Evolutionary conservation across 2,797 vertebrate species (phyloP), one percentile per base, ranked within the genome.

Genomic region (Naso thynnoides): DNA sequence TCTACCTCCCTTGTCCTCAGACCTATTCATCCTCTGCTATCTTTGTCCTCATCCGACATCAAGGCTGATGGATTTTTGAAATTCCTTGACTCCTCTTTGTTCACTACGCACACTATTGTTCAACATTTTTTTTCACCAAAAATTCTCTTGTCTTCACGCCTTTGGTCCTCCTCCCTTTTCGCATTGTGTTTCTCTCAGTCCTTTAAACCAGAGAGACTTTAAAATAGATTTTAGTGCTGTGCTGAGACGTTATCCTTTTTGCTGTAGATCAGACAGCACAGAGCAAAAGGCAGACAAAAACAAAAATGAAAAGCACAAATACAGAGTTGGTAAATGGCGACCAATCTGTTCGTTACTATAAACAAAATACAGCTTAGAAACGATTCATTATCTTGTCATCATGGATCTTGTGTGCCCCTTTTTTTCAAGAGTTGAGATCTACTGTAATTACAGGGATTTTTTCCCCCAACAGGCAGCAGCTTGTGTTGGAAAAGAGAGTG

Each of bases 81-180:
- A 88, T 90, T 86, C 88, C 79, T 83, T 54, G 54, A 76, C 83
- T 90, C 83, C 84, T 71, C 65, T 78, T 79, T 84, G 73, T 81
- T 84, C 75, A 58, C 68, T 56, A 50, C 69, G 41, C 64, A n/a
- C 18, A 33, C 76, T 64, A 70, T 78, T 81, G 76, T 84, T 83
- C 50, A 38, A 41, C 31, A 13, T 70, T 76, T 54, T 76, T 54
- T 56, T 67, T 36, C 57, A 76, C 56, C 58, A 62, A 82, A 44
- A 68, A 68, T 41, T 81, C 64, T 48, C 18, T 67, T 63, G 31
- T 82, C 48, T 86, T 55, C 15, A 54, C 26, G 57, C 63, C 38
- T 69, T 23, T 68, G 23, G 31, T 70, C 57, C 48, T 78, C 61
- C 72, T 83, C 71, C 50, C n/a, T 54, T 72, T 65, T 64, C 67